A percentile compares a stretch with the other conserved stretches of the same genome.
Evolutionary conservation across 2,113 vertebrate species (phyloP).

Genomic region (Cacatua alba): DNA sequence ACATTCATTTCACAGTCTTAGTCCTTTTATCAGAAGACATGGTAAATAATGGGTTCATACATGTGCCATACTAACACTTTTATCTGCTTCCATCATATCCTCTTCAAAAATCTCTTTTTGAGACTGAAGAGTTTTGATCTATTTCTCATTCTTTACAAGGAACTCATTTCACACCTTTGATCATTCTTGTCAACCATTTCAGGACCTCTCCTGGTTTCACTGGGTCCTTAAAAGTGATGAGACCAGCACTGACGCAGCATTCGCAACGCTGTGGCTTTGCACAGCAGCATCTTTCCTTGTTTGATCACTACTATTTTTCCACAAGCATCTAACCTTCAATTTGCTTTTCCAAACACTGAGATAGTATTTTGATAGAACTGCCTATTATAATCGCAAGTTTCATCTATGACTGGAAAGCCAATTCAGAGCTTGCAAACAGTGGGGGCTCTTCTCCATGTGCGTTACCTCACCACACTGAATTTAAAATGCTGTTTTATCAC

Average conservation of each 20-base stretch:
- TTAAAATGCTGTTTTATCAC: neutral
- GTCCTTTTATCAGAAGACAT: neutral
- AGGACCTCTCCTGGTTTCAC: neutral
- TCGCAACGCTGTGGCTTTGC: neutral
- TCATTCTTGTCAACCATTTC: neutral
- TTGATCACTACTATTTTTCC: neutral
- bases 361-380: neutral
- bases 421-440: neutral
- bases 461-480: neutral
- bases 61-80: neutral
- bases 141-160: neutral
- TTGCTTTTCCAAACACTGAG: neutral
- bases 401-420: neutral
- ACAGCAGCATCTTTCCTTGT: neutral
- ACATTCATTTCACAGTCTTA: neutral
- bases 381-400: neutral
- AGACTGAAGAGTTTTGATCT: neutral
- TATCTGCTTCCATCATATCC: neutral
- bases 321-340: neutral
- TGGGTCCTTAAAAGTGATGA: rapidly evolving
- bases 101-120: neutral
- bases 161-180: neutral
- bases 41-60: neutral
- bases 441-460: neutral
- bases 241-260: neutral